Base-by-base conservation (phyloP, 2,797 vertebrate genomes). In the Chelidonichthys spinosus region DNA sequence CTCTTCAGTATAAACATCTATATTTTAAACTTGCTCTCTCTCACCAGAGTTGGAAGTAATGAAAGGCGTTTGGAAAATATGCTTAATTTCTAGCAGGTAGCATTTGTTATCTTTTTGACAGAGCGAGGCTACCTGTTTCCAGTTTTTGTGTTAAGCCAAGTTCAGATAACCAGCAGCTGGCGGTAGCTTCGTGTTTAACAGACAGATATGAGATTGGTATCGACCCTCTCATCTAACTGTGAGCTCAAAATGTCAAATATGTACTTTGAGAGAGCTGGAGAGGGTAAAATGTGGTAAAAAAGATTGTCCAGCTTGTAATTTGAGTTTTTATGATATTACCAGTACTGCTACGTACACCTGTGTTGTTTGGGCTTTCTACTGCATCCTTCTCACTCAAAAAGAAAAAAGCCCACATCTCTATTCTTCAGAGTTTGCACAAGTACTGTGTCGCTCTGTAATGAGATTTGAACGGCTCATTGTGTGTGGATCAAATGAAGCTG, bases 391-490 rank as follows among this genome's bases (percentile, higher is more conserved):
- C 37, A 79, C 37, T 35, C 35, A 4, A 61, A 67, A 39, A 18
- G 5, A 11, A 2, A 11, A 32, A 36, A 17, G 18, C 11, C 46
- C 18, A 32, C 49, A n/a, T 66, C 44, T 83, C 47, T 55, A 46
- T 83, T 83, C 71, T 63, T 66, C 36, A 18, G 63, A 10, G 10
- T 75, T 76, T 15, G 0, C 54, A 76, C 52, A 40, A 66, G 63
- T n/a, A 36, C 69, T 81, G 76, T 63, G 63, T 56, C 67, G 62
- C 59, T 65, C 56, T 60, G 60, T 88, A 83, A 89, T 87, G 75
- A 82, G 86, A 83, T 87, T 83, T 86, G 60, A 67, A 47, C 63
- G 77, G 47, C 49, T 74, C 62, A 60, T 80, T 86, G 79, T 87
- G 72, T 52, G 54, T 75, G 81, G 85, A 86, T 87, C 78, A 85